Conservation (phyloP, 92 coral and sea anemone genomes). For the Ricordea florida region DNA sequence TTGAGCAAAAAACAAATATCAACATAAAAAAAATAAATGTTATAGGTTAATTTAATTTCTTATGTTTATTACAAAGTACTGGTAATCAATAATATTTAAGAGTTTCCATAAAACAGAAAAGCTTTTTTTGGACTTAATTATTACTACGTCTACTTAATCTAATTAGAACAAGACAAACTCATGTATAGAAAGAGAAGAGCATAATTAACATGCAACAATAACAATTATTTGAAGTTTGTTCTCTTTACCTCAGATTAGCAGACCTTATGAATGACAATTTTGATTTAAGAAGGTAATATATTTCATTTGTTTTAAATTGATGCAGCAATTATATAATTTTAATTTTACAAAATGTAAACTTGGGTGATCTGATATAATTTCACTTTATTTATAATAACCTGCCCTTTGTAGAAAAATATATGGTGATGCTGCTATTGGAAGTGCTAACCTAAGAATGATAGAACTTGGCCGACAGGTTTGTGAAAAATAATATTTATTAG, state of each 20-base stretch:
- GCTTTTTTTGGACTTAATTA: neutral
- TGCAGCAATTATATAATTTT: too few relatives aligned
- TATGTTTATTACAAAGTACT: too few relatives aligned
- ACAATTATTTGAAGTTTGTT: too few relatives aligned
- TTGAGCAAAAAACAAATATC: too few relatives aligned
- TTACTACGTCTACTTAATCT: too few relatives aligned
- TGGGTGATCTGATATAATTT: neutral
- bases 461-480: conserved; percentile 68
- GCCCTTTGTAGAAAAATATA: conserved; percentile 37
- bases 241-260: conserved; percentile 32
- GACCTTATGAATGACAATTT: conserved; percentile 66
- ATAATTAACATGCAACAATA: too few relatives aligned
- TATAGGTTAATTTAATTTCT: too few relatives aligned
- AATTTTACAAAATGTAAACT: too few relatives aligned
- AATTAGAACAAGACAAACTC: too few relatives aligned
- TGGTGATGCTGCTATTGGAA: conserved; percentile 69
- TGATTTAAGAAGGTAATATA: conserved; percentile 69
- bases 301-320: too few relatives aligned
- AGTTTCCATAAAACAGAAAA: neutral
- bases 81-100: neutral
- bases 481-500: neutral
- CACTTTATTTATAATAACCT: neutral
- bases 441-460: conserved; percentile 58
- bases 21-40: too few relatives aligned
- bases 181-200: too few relatives aligned